Evolutionary conservation across 2,113 vertebrate species (phyloP).

Genomic region (Phyllostomus discolor): DNA sequence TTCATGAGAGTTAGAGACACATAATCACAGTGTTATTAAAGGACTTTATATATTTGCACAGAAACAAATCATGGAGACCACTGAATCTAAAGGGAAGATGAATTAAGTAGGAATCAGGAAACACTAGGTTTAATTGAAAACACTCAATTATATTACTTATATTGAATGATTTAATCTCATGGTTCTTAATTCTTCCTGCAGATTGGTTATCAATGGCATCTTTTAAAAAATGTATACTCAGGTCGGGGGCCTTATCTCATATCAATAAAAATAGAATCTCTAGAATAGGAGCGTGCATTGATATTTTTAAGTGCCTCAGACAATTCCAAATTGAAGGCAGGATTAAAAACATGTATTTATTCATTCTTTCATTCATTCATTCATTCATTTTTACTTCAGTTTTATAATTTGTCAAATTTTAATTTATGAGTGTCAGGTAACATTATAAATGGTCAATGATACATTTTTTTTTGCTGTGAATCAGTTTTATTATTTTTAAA

Average conservation of each 20-base stretch:
- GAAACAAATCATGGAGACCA: neutral
- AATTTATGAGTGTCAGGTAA: neutral
- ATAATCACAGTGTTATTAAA: neutral
- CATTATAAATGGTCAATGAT: neutral
- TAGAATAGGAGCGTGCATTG: neutral
- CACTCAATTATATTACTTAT: neutral
- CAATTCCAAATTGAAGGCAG: neutral
- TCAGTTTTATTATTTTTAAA: too few relatives aligned
- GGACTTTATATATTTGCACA: neutral
- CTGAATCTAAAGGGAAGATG: neutral
- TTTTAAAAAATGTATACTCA: neutral
- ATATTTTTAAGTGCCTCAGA: neutral
- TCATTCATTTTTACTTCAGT: neutral
- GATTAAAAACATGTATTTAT: neutral
- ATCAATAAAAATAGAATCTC: neutral
- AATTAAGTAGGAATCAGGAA: neutral
- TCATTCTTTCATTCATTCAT: too few relatives aligned
- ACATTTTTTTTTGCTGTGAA: neutral
- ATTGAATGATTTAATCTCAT: neutral
- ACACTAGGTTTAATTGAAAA: neutral
- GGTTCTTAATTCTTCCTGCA: neutral
- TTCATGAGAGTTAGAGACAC: neutral
- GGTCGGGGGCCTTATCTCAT: neutral
- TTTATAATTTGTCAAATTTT: neutral
- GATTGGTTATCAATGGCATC: neutral